These are phyloP conservation scores for Platycnemis pennipes DNA, from an alignment of 2,888 invertebrate genomes.

Conservation along the genomic window DNA sequence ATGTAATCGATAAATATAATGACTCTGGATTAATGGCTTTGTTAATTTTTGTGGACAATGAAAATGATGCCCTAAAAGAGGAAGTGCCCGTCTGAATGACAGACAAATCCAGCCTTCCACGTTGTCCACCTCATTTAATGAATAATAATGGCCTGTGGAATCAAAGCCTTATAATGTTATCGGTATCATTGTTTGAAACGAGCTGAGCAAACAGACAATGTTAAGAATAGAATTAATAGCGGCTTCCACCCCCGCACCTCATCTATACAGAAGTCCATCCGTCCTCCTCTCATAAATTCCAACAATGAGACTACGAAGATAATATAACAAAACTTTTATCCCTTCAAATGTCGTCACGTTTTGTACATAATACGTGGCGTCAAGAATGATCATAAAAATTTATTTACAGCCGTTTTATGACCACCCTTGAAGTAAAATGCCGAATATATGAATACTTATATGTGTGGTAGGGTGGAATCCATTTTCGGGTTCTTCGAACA, in stretches of 20 bases:
- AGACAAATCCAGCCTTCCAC: background rate
- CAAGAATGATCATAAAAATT: background rate
- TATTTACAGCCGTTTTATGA: background rate
- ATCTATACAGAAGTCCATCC: background rate
- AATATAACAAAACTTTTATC: conserved; percentile 13
- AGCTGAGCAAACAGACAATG: background rate
- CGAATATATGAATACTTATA: background rate
- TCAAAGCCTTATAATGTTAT: background rate
- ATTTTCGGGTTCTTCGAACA: background rate
- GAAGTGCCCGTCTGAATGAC: background rate
- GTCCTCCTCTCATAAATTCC: background rate
- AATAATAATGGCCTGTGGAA: background rate
- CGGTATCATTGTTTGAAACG: background rate
- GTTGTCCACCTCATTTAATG: background rate
- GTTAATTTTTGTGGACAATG: background rate
- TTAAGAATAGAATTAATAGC: background rate
- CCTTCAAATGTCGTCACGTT: conserved; percentile 20
- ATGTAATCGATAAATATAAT: background rate
- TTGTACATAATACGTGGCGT: background rate
- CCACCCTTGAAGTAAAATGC: background rate
- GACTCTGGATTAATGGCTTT: background rate
- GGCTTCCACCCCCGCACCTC: background rate
- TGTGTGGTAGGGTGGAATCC: background rate
- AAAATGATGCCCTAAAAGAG: background rate
- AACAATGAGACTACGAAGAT: background rate